A percentile compares a stretch with the other conserved stretches of the same genome.
These are phyloP conservation scores for Narcine bancroftii DNA, from an alignment of 2,113 vertebrate genomes.

Conservation along the genomic window DNA sequence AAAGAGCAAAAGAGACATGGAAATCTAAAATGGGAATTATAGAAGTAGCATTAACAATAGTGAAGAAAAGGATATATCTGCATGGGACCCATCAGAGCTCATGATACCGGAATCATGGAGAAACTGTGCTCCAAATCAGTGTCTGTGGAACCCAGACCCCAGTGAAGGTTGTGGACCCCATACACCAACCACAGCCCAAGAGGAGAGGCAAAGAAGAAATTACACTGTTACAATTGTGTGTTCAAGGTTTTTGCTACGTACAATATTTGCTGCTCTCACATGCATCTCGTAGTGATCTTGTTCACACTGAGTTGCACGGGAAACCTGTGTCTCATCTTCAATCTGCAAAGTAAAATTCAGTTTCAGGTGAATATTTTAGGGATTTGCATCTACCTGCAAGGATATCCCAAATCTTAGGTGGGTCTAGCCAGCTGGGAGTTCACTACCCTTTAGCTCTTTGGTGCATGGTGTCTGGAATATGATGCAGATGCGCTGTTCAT, in stretches of 20 bases:
- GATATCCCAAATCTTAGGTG: too few relatives aligned
- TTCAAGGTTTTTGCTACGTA: constrained; percentile 54
- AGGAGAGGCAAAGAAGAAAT: not conserved
- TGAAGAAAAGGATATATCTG: too few relatives aligned
- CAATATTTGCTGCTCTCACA: constrained; percentile 91
- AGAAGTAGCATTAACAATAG: too few relatives aligned
- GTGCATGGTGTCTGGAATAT: not conserved
- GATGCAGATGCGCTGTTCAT: too few relatives aligned
- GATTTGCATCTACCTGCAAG: not conserved
- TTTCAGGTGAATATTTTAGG: not conserved
- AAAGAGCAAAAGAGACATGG: not conserved
- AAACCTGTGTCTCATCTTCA: constrained; percentile 93
- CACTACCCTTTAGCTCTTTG: not conserved
- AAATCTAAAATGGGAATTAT: too few relatives aligned
- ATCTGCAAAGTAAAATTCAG: constrained; percentile 57
- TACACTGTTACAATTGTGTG: not conserved
- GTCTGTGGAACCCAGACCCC: too few relatives aligned
- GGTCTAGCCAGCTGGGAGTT: not conserved
- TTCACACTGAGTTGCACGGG: constrained; percentile 84
- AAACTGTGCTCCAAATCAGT: too few relatives aligned
- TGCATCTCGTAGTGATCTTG: constrained; percentile 98
- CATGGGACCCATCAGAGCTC: too few relatives aligned
- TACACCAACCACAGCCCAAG: too few relatives aligned
- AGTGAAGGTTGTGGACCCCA: too few relatives aligned
- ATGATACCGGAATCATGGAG: too few relatives aligned